Evolutionary conservation across 2,888 invertebrate genomes (phyloP), one percentile per base, ranked within the genome.

Genomic region (Sericinus montela): DNA sequence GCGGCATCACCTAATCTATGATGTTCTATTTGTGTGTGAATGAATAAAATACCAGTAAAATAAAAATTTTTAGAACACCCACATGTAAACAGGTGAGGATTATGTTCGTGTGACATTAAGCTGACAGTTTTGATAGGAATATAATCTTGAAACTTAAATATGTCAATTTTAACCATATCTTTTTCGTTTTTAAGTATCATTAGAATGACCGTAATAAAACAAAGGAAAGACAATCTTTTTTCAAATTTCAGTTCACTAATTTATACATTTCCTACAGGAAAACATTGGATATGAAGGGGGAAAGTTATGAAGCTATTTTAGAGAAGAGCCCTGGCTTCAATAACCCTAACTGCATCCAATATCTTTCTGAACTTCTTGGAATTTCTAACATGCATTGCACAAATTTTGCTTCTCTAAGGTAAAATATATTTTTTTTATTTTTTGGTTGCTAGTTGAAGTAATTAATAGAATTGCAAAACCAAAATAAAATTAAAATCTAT

Each of bases 271-370:
- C 67, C 65, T 54, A 57, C 73, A 94, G 95, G 91, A 93, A 93
- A 91, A 93, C 94, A 58, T 90, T 93, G 90, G 94, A 94, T 89
- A 92, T 93, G 91, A 93, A 93, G 82, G 93, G 93, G 70, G 93
- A 93, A 81, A 92, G 91, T 73, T 96, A 93, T 91, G 95, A 95
- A 89, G 93, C 92, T 65, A 92, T 95, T 76, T 90, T 97, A 86
- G 93, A 93, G 89, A 93, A 93, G 89, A 94, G 94, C 73, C 91
- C 94, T 67, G 95, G 95, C 75, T 96, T 96, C 91, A 93, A 94
- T 91, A 97, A 97, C 90, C 95, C 96, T 58, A 95, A 95, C 91
- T 94, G 94, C 91, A 93, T 94, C 78, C 93, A 94, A 82, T 93
- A 93, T 88, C 92, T 97, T 62, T 93, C 93, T 66, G 92, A 93